Percentiles rank a stretch among this genome's conserved stretches.
Conservation (phyloP, 2,113 vertebrate species). For the Cochlearius cochlearius region DNA sequence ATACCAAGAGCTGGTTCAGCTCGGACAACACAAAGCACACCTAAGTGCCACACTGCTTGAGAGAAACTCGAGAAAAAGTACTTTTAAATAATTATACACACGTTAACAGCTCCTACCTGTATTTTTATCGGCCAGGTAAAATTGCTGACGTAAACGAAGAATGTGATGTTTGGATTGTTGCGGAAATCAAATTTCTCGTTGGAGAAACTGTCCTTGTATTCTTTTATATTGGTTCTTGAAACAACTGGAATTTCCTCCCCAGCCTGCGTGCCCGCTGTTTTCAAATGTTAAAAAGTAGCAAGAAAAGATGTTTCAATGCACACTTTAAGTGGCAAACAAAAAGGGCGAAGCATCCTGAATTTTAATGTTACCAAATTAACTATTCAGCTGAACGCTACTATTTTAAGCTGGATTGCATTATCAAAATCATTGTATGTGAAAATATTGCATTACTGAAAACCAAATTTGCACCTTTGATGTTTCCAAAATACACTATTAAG, state of each 20-base stretch:
- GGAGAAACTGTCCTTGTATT: constrained; percentile 98
- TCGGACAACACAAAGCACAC: not conserved
- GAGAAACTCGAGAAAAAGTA: not conserved
- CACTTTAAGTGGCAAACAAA: not conserved
- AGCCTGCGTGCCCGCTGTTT: constrained; percentile 90
- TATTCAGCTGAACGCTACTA: not conserved
- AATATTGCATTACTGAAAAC: not conserved
- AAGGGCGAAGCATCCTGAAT: not conserved
- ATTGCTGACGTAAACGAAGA: constrained; percentile 99
- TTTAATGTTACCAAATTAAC: not conserved
- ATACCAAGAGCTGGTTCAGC: not conserved
- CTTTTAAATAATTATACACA: not conserved
- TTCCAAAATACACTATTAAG: not conserved
- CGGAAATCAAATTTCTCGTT: constrained; percentile 99
- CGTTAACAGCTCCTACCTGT: constrained; percentile 74
- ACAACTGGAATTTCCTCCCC: constrained; percentile 94
- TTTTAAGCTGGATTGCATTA: not conserved
- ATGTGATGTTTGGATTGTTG: constrained; percentile 96
- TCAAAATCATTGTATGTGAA: not conserved
- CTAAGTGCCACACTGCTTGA: not conserved
- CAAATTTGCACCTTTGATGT: not conserved
- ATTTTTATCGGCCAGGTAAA: constrained; percentile 99
- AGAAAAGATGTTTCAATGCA: not conserved
- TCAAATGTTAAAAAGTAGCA: not conserved
- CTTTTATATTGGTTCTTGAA: constrained; percentile 92